phyloP scores from a whole-genome alignment of 2,113 vertebrate genomes.

The Mellivora capensis region DNA sequence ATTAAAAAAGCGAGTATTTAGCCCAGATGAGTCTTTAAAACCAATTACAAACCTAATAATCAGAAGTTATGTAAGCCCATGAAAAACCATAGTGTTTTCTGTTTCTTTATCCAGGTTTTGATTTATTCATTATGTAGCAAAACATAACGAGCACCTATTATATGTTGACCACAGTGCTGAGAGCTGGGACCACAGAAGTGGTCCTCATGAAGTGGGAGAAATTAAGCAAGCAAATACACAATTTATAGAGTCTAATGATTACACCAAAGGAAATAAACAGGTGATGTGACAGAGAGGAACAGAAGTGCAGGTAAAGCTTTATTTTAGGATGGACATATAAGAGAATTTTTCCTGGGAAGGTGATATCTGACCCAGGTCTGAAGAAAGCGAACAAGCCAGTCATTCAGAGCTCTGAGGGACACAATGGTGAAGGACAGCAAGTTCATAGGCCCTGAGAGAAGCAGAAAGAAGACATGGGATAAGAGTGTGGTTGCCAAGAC shows the following conservation, averaged over 20 bases:
- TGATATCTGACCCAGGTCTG: neutral
- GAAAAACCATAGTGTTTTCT: neutral
- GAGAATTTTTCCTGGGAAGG: neutral
- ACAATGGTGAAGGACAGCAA: neutral
- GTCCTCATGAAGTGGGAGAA: neutral
- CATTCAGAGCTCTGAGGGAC: neutral
- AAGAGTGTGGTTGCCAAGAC: neutral
- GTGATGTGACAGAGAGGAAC: rapidly evolving
- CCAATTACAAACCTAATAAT: neutral
- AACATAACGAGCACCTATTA: neutral
- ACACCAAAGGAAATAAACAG: no score
- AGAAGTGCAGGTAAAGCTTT: rapidly evolving
- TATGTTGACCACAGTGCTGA: neutral
- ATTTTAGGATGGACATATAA: neutral
- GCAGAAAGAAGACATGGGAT: neutral
- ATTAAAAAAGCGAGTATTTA: neutral
- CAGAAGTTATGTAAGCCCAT: neutral
- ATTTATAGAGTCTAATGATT: neutral
- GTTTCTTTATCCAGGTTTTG: neutral
- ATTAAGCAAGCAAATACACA: neutral
- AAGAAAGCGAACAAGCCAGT: neutral
- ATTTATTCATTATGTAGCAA: neutral
- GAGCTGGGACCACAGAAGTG: neutral
- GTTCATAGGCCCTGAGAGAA: neutral
- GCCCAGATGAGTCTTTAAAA: neutral